These are phyloP conservation scores for Chouioia cunea DNA, from an alignment of 2,888 invertebrate species.

Conservation along the genomic window DNA sequence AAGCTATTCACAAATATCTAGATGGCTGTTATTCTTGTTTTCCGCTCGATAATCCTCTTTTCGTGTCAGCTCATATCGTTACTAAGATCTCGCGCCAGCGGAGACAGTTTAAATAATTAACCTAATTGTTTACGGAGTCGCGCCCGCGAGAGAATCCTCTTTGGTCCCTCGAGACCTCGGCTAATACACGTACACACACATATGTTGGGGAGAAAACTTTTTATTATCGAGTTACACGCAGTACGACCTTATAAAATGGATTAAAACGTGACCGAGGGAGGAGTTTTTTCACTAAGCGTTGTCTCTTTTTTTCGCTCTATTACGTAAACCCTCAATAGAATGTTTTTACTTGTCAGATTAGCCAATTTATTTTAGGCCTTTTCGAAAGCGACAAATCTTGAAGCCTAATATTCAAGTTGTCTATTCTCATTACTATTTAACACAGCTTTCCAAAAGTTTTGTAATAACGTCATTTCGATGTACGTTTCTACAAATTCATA, in stretches of 20 bases:
- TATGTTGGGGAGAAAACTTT: constrained; percentile 3
- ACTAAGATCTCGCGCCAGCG: background rate
- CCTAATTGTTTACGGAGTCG: constrained; percentile 53
- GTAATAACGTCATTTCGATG: too few relatives aligned
- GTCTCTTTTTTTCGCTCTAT: too few relatives aligned
- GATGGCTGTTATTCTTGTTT: background rate
- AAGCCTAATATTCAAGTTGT: too few relatives aligned
- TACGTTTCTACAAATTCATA: too few relatives aligned
- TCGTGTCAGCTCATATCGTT: background rate
- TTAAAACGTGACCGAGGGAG: constrained; percentile 19
- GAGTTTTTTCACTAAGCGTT: background rate
- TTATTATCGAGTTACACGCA: constrained; percentile 32
- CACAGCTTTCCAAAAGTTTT: too few relatives aligned
- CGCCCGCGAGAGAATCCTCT: constrained; percentile 19
- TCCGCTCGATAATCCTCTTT: background rate
- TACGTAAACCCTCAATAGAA: too few relatives aligned
- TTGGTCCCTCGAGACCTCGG: constrained; percentile 6
- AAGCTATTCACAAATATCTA: constrained; percentile 12
- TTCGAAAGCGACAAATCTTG: too few relatives aligned
- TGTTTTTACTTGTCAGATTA: too few relatives aligned
- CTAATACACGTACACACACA: constrained; percentile 1
- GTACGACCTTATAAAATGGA: constrained; percentile 25
- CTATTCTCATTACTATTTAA: too few relatives aligned
- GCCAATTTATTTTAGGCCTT: too few relatives aligned
- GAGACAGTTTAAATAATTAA: constrained; percentile 56